Percentiles rank a stretch among this genome's conserved stretches.
Evolutionary conservation across 2,888 invertebrate species (phyloP).

Genomic region (Keiferia lycopersicella): DNA sequence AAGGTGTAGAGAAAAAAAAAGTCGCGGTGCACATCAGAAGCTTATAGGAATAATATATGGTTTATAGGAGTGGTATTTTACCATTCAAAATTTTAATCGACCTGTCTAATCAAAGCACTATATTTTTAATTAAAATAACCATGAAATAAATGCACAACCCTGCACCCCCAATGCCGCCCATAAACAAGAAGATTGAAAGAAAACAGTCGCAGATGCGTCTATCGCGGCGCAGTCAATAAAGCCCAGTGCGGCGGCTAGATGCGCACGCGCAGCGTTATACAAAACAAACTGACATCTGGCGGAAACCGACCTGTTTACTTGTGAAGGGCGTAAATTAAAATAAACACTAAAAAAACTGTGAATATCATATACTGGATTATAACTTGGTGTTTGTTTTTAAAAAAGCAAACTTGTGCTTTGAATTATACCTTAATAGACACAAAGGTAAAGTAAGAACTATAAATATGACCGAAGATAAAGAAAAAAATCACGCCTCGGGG

Average conservation of each 20-base stretch:
- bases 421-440: no score
- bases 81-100: no score
- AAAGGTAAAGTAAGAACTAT: no score
- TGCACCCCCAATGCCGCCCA: constrained; percentile 25
- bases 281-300: constrained; percentile 63
- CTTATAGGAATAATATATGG: no score
- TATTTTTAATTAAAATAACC: no score
- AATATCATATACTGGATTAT: background rate
- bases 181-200: constrained; percentile 53
- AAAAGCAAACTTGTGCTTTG: background rate
- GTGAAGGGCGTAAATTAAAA: background rate
- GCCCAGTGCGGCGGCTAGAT: constrained; percentile 46
- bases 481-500: no score
- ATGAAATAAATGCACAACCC: background rate
- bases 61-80: no score
- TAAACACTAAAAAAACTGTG: constrained; percentile 2
- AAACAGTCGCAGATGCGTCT: constrained; percentile 62
- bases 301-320: constrained; percentile 41
- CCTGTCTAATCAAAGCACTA: no score
- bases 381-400: background rate
- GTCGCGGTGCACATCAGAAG: no score
- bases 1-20: no score
- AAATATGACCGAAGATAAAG: no score
- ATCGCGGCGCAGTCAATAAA: constrained; percentile 55
- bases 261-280: constrained; percentile 35